Percentiles rank a stretch among this genome's conserved stretches.
Conservation (phyloP, 2,888 invertebrate species). For the Mantis religiosa region DNA sequence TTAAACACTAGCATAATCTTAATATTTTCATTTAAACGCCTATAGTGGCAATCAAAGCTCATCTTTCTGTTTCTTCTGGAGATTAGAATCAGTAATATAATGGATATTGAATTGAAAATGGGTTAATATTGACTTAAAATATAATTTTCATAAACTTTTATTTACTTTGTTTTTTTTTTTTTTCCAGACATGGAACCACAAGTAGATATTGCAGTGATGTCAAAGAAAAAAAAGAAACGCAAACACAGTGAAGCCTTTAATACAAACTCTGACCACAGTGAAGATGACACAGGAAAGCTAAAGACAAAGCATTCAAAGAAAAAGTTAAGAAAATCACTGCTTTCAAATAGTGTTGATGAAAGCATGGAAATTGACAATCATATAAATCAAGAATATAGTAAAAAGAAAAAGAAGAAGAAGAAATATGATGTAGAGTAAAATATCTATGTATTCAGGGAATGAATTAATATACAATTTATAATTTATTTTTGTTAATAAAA, state of each 20-base stretch:
- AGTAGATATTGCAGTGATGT: neutral
- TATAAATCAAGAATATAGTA: neutral
- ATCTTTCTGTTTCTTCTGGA: neutral
- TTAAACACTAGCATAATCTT: too few species aligned
- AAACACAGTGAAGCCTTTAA: neutral
- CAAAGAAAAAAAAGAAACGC: neutral
- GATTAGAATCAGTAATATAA: neutral
- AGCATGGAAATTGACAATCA: neutral
- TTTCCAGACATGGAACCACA: neutral
- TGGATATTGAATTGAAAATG: neutral
- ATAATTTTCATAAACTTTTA: too few species aligned
- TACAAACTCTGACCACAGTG: neutral
- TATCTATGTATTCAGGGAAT: too few species aligned
- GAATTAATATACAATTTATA: too few species aligned
- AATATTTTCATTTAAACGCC: too few species aligned
- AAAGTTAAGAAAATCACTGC: neutral
- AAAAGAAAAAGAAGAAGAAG: neutral
- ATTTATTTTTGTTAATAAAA: too few species aligned
- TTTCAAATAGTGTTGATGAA: neutral
- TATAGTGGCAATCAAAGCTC: neutral
- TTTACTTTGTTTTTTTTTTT: neutral
- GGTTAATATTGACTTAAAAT: too few species aligned
- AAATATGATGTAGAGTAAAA: too few species aligned
- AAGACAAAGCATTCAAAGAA: neutral
- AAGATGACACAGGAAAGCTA: neutral